A percentile compares a stretch with the other conserved stretches of the same genome.
These are phyloP conservation scores for Catharus bicknelli DNA, from an alignment of 2,113 vertebrate genomes.

Conservation along the genomic window DNA sequence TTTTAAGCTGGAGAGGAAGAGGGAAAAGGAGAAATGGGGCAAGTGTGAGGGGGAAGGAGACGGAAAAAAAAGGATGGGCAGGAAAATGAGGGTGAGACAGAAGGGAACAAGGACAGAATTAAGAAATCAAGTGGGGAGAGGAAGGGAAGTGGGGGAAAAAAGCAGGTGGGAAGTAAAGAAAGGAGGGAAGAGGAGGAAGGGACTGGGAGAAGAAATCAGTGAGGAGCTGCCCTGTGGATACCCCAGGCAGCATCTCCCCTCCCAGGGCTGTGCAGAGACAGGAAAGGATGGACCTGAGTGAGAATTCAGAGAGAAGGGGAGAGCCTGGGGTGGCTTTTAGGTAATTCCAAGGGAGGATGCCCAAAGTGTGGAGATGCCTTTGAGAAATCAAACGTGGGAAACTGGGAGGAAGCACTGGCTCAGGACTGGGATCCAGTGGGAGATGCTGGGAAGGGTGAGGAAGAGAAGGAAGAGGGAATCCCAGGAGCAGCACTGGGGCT, in stretches of 20 bases:
- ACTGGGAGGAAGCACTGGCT: accelerated
- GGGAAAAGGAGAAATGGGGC: not conserved
- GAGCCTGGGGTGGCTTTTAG: not conserved
- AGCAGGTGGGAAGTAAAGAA: not conserved
- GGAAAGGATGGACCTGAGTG: not conserved
- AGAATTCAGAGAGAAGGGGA: not conserved
- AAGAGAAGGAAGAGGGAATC: not conserved
- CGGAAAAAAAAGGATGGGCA: not conserved
- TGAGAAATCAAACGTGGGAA: not conserved
- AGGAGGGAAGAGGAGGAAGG: not conserved
- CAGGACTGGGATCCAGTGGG: not conserved
- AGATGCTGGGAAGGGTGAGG: not conserved
- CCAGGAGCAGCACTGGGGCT: not conserved
- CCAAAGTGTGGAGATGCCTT: not conserved
- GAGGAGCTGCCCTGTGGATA: not conserved
- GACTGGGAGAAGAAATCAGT: not conserved
- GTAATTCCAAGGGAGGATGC: not conserved
- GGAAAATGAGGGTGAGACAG: not conserved
- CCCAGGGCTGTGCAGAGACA: not conserved
- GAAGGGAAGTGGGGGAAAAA: not conserved
- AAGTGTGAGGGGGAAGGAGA: not conserved
- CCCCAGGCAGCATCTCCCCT: not conserved
- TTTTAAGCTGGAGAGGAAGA: not conserved
- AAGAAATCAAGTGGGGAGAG: not conserved
- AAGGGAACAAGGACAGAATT: not conserved